Conservation (phyloP, 2,888 invertebrate species). For the Sinohyriopsis cumingii region DNA sequence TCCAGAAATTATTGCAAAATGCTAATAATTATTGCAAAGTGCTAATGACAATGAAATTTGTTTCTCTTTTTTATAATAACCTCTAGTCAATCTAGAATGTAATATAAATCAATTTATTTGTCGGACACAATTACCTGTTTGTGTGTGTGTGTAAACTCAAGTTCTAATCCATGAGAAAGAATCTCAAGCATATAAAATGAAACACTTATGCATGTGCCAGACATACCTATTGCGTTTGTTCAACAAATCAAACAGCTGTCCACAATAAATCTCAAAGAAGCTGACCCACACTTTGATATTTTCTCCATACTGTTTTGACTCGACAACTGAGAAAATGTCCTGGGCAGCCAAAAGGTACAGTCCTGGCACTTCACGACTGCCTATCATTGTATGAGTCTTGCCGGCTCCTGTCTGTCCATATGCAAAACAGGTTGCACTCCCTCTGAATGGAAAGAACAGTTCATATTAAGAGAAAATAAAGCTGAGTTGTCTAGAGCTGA, state of each 20-base stretch:
- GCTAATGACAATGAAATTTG: no score
- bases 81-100: no score
- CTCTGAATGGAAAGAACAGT: conserved; percentile 42
- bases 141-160: no score
- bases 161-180: no score
- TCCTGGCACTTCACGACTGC: conserved; percentile 60
- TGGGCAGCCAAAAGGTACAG: conserved; percentile 66
- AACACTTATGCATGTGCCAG: neutral
- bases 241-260: conserved; percentile 70
- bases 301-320: conserved; percentile 52
- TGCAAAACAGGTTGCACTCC: conserved; percentile 69
- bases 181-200: no score
- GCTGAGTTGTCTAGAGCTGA: no score
- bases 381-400: conserved; percentile 70
- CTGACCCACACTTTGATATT: conserved; percentile 68
- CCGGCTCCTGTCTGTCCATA: conserved; percentile 71
- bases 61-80: no score
- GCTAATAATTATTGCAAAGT: no score
- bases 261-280: conserved; percentile 71
- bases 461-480: no score
- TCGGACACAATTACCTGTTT: no score
- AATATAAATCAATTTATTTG: no score
- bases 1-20: no score
- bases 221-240: conserved; percentile 68
- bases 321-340: conserved; percentile 63